Evolutionary conservation across 2,888 invertebrate species (phyloP).

Genomic region (Trypoxylon attenuatum): DNA sequence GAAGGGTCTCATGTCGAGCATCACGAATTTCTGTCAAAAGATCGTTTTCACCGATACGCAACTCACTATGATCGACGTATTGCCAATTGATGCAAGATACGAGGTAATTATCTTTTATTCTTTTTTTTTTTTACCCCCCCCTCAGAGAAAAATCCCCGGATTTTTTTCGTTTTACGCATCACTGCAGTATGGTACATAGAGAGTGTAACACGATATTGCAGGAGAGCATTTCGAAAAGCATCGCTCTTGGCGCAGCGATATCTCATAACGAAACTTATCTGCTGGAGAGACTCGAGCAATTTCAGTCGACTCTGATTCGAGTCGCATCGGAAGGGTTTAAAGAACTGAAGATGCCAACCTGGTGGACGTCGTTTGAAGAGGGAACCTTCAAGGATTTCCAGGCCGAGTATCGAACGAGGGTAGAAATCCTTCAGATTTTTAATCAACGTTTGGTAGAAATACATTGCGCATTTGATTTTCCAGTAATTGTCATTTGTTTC

Average conservation of each 20-base stretch:
- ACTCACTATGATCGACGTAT: conserved; percentile 43
- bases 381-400: conserved; percentile 61
- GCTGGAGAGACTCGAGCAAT: conserved; percentile 46
- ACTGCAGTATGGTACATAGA: neutral
- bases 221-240: neutral
- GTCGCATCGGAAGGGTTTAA: conserved; percentile 49
- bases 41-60: conserved; percentile 40
- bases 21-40: conserved; percentile 64
- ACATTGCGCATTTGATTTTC: neutral
- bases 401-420: conserved; percentile 57
- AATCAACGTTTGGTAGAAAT: neutral
- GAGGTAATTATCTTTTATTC: conserved; percentile 38
- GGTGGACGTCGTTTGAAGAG: conserved; percentile 66
- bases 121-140: neutral
- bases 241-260: neutral
- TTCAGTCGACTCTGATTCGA: conserved; percentile 51
- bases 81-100: conserved; percentile 47
- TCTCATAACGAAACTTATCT: conserved; percentile 51
- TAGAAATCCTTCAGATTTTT: neutral
- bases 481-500: neutral
- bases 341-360: conserved; percentile 57
- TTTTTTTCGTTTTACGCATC: too few species aligned
- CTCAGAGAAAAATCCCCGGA: neutral
- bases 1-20: conserved; percentile 59
- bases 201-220: neutral